Conservation (phyloP, 1,140 invertebrate genomes). For the Bombus soroeensis region DNA sequence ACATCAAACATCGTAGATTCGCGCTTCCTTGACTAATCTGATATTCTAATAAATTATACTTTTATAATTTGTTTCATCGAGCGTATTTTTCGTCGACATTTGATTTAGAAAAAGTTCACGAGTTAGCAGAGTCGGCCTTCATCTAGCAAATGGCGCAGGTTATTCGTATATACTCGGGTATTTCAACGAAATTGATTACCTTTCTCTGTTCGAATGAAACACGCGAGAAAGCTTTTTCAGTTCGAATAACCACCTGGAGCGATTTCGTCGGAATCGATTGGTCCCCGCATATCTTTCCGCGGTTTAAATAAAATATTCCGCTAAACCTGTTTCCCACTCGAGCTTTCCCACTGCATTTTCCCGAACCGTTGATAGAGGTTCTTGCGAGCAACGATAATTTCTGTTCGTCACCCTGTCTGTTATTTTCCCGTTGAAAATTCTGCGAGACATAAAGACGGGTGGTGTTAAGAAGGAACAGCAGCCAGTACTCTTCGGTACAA, state of each 20-base stretch:
- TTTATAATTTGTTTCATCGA: background rate
- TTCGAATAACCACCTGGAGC: background rate
- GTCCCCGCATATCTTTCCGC: background rate
- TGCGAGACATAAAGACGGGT: conserved; percentile 38
- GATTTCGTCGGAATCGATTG: background rate
- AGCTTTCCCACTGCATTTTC: background rate
- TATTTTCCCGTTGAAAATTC: conserved; percentile 55
- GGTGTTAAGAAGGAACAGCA: conserved; percentile 50
- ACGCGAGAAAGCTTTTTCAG: background rate
- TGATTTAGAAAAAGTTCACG: background rate
- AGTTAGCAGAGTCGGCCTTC: background rate
- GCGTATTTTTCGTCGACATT: background rate
- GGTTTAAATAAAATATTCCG: background rate
- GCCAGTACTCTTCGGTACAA: conserved; percentile 47
- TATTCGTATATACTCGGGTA: background rate
- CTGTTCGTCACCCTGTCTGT: background rate
- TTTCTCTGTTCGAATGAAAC: background rate
- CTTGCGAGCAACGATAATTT: background rate
- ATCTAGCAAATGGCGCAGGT: background rate
- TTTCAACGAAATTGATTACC: background rate
- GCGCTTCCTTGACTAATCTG: background rate
- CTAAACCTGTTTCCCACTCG: background rate
- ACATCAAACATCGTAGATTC: conserved; percentile 20
- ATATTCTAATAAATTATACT: conserved; percentile 41
- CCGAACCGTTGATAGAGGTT: background rate